Percentiles rank a stretch among this genome's conserved stretches.
Evolutionary conservation across 2,888 invertebrate genomes (phyloP).

Genomic region (Athalia circularis): DNA sequence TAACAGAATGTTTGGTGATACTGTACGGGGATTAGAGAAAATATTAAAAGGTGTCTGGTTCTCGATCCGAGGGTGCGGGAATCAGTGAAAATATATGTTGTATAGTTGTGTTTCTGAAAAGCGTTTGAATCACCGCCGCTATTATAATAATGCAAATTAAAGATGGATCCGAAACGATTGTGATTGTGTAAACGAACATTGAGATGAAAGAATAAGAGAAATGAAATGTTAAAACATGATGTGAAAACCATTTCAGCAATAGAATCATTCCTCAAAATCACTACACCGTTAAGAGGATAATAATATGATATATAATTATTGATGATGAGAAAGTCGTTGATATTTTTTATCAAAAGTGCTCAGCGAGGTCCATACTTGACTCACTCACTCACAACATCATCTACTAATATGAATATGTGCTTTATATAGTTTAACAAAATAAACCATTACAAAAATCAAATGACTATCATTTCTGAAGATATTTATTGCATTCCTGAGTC

Average conservation of each 20-base stretch:
- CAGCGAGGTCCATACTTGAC: slow-evolving; percentile 63
- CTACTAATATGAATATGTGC: slow-evolving; percentile 67
- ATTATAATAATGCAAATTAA: slow-evolving; percentile 20
- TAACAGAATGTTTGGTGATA: slow-evolving; percentile 13
- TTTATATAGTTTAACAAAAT: slow-evolving; percentile 68
- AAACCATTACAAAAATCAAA: slow-evolving; percentile 61
- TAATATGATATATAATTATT: slow-evolving; percentile 27
- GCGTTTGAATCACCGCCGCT: slow-evolving; percentile 35
- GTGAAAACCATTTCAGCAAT: slow-evolving; percentile 40
- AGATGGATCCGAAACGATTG: slow-evolving; percentile 41
- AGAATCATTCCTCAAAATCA: slow-evolving; percentile 38
- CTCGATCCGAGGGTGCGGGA: neutral
- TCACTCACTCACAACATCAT: slow-evolving; percentile 61
- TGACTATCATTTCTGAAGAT: neutral
- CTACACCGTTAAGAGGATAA: slow-evolving; percentile 26
- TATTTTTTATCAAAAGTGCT: slow-evolving; percentile 57
- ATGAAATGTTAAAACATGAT: slow-evolving; percentile 5
- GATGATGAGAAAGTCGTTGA: slow-evolving; percentile 37
- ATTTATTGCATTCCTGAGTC: neutral
- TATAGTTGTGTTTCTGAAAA: slow-evolving; percentile 36
- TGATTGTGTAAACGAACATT: slow-evolving; percentile 44
- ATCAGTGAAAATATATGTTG: neutral
- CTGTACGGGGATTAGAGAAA: neutral
- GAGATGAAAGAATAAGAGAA: slow-evolving; percentile 17
- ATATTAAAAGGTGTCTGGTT: neutral